These are phyloP conservation scores for Diarsia mendica DNA, from an alignment of 2,888 invertebrate species.

Conservation along the genomic window DNA sequence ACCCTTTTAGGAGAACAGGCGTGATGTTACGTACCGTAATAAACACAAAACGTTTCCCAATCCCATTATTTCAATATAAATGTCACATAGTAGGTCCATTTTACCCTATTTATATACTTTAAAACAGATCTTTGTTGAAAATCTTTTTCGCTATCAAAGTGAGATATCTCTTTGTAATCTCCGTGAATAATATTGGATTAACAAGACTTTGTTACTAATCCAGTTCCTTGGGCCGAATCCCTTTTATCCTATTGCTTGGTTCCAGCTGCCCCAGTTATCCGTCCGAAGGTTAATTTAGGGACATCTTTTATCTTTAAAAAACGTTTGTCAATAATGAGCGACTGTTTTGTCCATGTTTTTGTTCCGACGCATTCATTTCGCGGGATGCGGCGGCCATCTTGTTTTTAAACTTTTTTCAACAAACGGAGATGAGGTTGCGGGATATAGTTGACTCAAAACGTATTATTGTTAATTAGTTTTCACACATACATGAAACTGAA, in stretches of 20 bases:
- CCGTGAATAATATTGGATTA: conserved; percentile 84
- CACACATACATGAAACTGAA: not conserved
- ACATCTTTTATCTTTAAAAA: conserved; percentile 61
- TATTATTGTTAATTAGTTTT: conserved; percentile 14
- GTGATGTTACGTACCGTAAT: not conserved
- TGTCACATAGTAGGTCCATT: conserved; percentile 15
- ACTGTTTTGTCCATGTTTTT: conserved; percentile 43
- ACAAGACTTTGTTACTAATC: conserved; percentile 79
- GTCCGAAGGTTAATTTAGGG: conserved; percentile 70
- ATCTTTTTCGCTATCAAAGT: conserved; percentile 80
- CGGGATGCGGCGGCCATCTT: conserved; percentile 31
- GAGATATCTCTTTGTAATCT: conserved; percentile 84
- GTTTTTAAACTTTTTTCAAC: conserved; percentile 8
- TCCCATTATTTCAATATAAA: conserved; percentile 20
- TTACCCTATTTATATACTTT: conserved; percentile 72
- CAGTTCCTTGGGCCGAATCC: conserved; percentile 77
- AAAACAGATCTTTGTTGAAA: conserved; percentile 72
- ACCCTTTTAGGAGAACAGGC: not conserved
- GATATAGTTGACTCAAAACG: not conserved
- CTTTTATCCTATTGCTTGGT: conserved; percentile 76
- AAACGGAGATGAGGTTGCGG: conserved; percentile 4
- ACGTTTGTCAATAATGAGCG: conserved; percentile 60
- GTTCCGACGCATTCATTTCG: conserved; percentile 28
- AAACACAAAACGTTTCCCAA: conserved; percentile 16
- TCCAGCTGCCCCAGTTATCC: conserved; percentile 63